Conservation (phyloP, 1,140 invertebrate genomes). For the Catajapyx aquilonaris region DNA sequence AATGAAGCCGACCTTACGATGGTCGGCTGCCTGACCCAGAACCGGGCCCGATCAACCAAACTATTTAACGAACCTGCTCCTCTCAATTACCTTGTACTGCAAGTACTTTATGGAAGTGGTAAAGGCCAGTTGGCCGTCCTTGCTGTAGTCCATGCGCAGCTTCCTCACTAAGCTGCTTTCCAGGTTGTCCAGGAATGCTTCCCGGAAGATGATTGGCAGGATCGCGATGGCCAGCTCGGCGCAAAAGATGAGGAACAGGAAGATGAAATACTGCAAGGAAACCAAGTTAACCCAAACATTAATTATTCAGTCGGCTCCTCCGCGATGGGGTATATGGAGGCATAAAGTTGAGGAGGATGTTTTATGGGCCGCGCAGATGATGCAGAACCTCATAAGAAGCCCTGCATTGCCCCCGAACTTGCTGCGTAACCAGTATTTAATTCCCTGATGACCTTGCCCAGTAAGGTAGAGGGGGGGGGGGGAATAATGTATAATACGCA, state of each 20-base stretch:
- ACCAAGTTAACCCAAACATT: conserved; percentile 3
- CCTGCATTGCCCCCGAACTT: neutral
- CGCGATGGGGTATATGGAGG: neutral
- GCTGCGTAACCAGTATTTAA: conserved; percentile 3
- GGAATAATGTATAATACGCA: conserved; percentile 2
- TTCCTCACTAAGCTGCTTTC: no score
- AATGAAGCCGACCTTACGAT: no score
- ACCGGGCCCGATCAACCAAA: no score
- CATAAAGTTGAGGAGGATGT: conserved; percentile 1
- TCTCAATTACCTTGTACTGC: conserved; percentile 24
- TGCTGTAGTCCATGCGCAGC: no score
- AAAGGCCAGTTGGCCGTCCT: conserved; percentile 18
- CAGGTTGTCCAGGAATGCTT: conserved; percentile 21
- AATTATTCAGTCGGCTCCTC: neutral
- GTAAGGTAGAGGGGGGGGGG: neutral
- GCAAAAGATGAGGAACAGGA: conserved; percentile 24
- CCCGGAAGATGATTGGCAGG: conserved; percentile 20
- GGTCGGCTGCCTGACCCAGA: no score
- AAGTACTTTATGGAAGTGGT: conserved; percentile 27
- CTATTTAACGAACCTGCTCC: no score
- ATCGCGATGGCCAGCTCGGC: conserved; percentile 20
- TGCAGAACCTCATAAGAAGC: neutral
- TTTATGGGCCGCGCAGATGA: neutral
- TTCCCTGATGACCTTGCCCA: neutral
- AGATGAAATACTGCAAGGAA: conserved; percentile 25